phyloP scores from a whole-genome alignment of 2,888 invertebrate genomes.

The Protonemura montana region DNA sequence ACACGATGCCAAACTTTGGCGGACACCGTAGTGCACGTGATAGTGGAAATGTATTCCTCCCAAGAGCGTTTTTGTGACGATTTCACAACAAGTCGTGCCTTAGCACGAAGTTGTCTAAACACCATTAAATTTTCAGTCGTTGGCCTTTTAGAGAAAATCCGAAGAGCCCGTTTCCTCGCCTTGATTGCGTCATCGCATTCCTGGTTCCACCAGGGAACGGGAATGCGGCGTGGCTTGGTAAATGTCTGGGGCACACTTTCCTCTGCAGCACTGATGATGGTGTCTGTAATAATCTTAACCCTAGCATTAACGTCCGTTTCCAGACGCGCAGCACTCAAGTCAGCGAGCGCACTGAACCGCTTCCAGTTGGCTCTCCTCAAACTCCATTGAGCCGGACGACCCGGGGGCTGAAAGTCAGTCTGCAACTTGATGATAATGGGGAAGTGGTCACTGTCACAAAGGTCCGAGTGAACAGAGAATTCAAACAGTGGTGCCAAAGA shows the following conservation, averaged over 20 bases:
- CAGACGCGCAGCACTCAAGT: not conserved
- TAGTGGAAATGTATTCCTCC: conserved; percentile 22
- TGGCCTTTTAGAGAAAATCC: conserved; percentile 37
- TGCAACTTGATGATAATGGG: conserved; percentile 13
- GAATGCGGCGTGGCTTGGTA: not conserved
- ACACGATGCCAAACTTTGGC: conserved; percentile 20
- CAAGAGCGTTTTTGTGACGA: conserved; percentile 36
- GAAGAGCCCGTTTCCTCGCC: conserved; percentile 30
- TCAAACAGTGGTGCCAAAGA: conserved; percentile 10
- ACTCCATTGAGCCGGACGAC: conserved; percentile 1
- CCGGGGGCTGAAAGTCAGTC: not conserved
- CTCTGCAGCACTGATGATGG: not conserved
- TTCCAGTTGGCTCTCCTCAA: conserved; percentile 9
- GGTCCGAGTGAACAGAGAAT: conserved; percentile 20
- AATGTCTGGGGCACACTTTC: conserved; percentile 19
- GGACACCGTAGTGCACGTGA: not conserved
- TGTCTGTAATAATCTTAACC: conserved; percentile 13
- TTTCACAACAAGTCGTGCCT: conserved; percentile 33
- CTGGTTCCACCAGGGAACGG: conserved; percentile 42
- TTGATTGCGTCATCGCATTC: conserved; percentile 39
- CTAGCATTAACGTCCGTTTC: not conserved
- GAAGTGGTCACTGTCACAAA: conserved; percentile 27
- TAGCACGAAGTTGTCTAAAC: conserved; percentile 31
- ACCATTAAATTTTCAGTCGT: conserved; percentile 2
- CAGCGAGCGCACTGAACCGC: not conserved